Evolutionary conservation across 2,888 invertebrate species (phyloP), one percentile per base, ranked within the genome.

Genomic region (Oscheius sp.): DNA sequence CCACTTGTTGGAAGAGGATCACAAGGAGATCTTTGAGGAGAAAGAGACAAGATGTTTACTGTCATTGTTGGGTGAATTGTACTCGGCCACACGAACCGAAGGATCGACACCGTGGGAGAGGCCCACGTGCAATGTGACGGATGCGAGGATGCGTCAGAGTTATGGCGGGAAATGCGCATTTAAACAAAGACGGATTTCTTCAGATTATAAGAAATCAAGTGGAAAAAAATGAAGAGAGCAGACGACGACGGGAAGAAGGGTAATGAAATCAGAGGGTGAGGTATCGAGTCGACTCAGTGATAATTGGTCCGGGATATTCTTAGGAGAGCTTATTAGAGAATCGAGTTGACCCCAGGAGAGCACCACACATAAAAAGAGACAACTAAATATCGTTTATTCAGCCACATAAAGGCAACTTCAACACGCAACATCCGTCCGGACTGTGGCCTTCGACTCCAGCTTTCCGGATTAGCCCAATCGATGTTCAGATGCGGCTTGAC

Each of bases 351-450:
- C 35, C 35, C 35, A 9, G 35, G 9, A 9, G 35, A 35, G 35
- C 35, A 35, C 5, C 35, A 55, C 55, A 5, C 58, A 58, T 27
- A n/a, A 58, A 58, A 27, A 27, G 27, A 58, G 58, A n/a, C 58
- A 58, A 21, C 63, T 2, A n/a, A 35, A 35, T 6, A 35, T 35
- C 35, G 35, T 35, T 35, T 35, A 35, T 35, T 35, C 35, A 35
- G 35, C 35, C 35, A 6, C 35, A 35, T 35, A 35, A 35, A 35
- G 35, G 35, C 35, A 6, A 12, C 29, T 21, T 29, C n/a, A 35
- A 29, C 66, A 66, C 66, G 66, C 66, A n/a, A 66, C 66, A 66
- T 66, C 66, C 66, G 66, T n/a, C 49, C 2, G 35, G 9, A 35
- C 35, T 35, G 35, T 35, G 35, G 35, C 35, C 35, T n/a, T n/a